These are phyloP conservation scores for Protobothrops mucrosquamatus DNA, from an alignment of 2,113 vertebrate species.

Conservation along the genomic window DNA sequence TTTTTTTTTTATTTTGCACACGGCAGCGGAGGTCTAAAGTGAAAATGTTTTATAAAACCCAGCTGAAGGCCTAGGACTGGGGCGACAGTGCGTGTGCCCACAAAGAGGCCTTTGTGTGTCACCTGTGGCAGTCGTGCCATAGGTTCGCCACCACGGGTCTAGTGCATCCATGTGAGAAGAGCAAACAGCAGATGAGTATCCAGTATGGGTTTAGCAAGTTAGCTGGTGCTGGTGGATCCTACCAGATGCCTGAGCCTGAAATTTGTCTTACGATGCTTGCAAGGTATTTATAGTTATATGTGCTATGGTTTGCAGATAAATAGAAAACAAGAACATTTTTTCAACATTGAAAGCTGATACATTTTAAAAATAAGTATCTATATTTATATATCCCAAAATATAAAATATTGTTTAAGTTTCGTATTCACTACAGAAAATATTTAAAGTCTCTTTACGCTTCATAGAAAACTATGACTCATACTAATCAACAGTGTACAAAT, in stretches of 20 bases:
- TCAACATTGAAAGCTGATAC: slow-evolving; percentile 22
- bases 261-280: background rate
- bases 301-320: background rate
- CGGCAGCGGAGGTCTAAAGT: too few relatives aligned
- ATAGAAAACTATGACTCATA: slow-evolving; percentile 17
- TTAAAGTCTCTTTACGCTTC: slow-evolving; percentile 47
- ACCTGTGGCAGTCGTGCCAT: too few relatives aligned
- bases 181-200: background rate
- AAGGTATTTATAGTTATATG: background rate
- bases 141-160: background rate
- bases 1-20: too few relatives aligned
- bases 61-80: too few relatives aligned
- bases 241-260: background rate
- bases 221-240: background rate
- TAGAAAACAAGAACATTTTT: background rate
- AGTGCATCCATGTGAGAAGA: background rate
- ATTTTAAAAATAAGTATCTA: slow-evolving; percentile 48
- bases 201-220: background rate
- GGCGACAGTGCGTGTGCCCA: too few relatives aligned
- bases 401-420: slow-evolving; percentile 17
- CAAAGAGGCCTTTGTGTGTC: too few relatives aligned
- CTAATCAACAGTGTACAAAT: slow-evolving; percentile 44
- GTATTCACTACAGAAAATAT: slow-evolving; percentile 48
- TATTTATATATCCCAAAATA: slow-evolving; percentile 43
- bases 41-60: too few relatives aligned